Base-by-base conservation (phyloP, 2,888 invertebrate genomes). In the Aelia acuminata region DNA sequence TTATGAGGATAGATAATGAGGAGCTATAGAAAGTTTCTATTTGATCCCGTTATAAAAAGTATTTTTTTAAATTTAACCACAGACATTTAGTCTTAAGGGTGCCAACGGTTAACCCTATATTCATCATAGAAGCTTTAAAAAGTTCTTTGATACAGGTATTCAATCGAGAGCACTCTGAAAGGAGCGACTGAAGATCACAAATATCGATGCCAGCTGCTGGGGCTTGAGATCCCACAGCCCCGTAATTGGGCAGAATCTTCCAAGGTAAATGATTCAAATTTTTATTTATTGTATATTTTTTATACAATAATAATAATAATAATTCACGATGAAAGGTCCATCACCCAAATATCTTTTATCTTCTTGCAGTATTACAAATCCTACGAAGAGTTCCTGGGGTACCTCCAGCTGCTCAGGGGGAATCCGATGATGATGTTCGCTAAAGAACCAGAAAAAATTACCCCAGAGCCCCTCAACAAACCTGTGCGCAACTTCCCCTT, bases 231-330 rank as follows among this genome's bases (percentile, higher is more conserved):
- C 90, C 96, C 96, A 0, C 94, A 94, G n/a, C 94, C 95, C 89
- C 94, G 96, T 90, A 96, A 95, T 91, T 96, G 96, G 96, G 95
- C 93, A 53, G 94, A 94, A 11, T 92, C 93, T 91, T 94, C 95
- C 92, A 93, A 92, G 89, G 89, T 90, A 57, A 5, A 84, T 43
- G 11, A 88, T 53, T 8, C 22, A 53, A 53, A 43, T 43, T 43
- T 43, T 43, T 10, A 43, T 43, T 7, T n/a, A n/a, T n/a, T n/a
- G n/a, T n/a, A n/a, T n/a, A n/a, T n/a, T n/a, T n/a, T n/a, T 43
- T 10, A 43, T 43, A 43, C 43, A 43, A 43, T 4, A 43, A 57
- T 13, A 35, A 43, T 3, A 80, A 47, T 11, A 80, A n/a, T 22
- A n/a, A 43, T 43, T 80, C 7, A 80, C 39, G 7, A 20, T n/a